A percentile compares a stretch with the other conserved stretches of the same genome.
Conservation (phyloP, 92 coral and sea anemone genomes). For the Virgularia gustaviana region DNA sequence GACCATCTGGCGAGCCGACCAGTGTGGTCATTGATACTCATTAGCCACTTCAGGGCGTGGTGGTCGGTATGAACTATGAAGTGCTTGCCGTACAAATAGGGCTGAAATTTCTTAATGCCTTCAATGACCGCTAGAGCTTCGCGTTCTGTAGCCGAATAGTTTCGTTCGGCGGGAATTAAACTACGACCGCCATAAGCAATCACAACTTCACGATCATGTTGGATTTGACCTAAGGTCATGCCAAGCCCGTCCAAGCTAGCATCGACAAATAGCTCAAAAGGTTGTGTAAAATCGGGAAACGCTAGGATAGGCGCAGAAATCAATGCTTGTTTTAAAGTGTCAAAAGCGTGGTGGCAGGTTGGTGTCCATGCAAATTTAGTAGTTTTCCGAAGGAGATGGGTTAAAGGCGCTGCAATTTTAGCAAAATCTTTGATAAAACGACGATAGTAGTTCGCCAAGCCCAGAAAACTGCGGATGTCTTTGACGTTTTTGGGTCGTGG, state of each 20-base stretch:
- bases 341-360: conserved; percentile 43
- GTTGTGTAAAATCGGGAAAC: conserved; percentile 45
- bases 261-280: conserved; percentile 45
- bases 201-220: conserved; percentile 36
- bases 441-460: conserved; percentile 58
- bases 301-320: conserved; percentile 51
- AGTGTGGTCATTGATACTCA: conserved; percentile 36
- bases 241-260: conserved; percentile 54
- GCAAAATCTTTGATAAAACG: conserved; percentile 50
- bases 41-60: conserved; percentile 50
- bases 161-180: conserved; percentile 45
- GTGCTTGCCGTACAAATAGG: conserved; percentile 34
- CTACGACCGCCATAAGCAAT: conserved; percentile 52
- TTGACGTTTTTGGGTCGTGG: conserved; percentile 45
- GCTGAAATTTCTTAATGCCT: conserved; percentile 46
- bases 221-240: conserved; percentile 45
- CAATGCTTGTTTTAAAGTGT: conserved; percentile 33
- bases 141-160: conserved; percentile 47
- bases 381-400: conserved; percentile 43
- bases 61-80: conserved; percentile 54
- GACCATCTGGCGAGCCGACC: conserved; percentile 47
- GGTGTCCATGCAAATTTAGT: conserved; percentile 45
- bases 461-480: conserved; percentile 52
- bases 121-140: conserved; percentile 52
- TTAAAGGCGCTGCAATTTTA: conserved; percentile 51